Base-by-base conservation (phyloP, 2,888 invertebrate genomes). In the Nomada ruficornis region DNA sequence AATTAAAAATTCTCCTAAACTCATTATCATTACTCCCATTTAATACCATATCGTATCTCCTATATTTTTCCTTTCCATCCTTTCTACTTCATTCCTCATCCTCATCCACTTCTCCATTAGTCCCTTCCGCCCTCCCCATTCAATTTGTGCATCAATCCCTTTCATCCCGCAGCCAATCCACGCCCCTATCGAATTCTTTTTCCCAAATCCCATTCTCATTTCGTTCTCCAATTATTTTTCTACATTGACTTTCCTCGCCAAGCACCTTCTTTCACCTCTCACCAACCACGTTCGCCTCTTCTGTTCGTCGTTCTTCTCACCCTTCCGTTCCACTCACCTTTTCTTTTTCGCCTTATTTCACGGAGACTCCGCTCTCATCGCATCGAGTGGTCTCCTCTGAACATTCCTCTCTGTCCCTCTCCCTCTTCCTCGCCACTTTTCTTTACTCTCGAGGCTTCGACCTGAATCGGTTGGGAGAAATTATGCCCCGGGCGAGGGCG, bases 381-480 rank as follows among this genome's bases (percentile, higher is more conserved):
- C 71, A 64, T 59, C 68, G 64, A 63, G 47, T 60, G 57, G 13
- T 47, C 47, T 47, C 15, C 47, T 47, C 47, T 47, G 11, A 13
- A 10, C 13, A 10, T 47, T 13, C 13, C 47, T 47, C 47, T 47
- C 47, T 47, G 3, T 1, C 47, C 15, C 47, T 1, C 55, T 42
- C 42, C 69, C 74, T 80, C 57, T 57, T 11, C 20, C 54, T 29
- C 23, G 55, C 57, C 60, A n/a, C 47, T 62, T 50, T 44, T 71
- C 71, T 62, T 62, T 50, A 13, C 80, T 26, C 55, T 18, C 36
- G 77, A 68, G 68, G 44, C 77, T 77, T 73, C 77, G 90, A 92
- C 91, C 92, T 90, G 89, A 87, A 91, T 91, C 90, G 89, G 85
- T 87, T 83, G 89, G 92, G 91, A 92, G 92, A 93, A 93, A 93